phyloP scores from a whole-genome alignment of 2,888 invertebrate species.

The Amorpha juglandis region DNA sequence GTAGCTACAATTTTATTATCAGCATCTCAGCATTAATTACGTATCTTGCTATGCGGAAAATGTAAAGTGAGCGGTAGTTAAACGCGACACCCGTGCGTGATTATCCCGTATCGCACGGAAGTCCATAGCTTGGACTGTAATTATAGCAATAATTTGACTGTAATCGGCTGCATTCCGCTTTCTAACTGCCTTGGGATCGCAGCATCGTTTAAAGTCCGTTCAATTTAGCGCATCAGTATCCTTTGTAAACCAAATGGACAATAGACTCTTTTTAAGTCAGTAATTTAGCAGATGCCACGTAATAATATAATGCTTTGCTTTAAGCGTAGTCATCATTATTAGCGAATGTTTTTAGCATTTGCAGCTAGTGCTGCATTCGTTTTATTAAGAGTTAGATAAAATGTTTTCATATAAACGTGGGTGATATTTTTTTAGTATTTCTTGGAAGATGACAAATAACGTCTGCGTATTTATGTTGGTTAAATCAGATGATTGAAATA shows the following conservation, averaged over 20 bases:
- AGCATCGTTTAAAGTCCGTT: conserved; percentile 75
- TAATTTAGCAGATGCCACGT: conserved; percentile 54
- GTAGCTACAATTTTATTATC: neutral
- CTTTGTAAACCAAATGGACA: conserved; percentile 75
- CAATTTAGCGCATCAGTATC: conserved; percentile 77
- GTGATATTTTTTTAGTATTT: neutral
- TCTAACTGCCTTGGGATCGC: conserved; percentile 78
- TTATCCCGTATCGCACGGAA: conserved; percentile 65
- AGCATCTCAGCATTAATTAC: conserved; percentile 11
- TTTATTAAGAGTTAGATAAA: neutral
- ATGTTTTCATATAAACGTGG: neutral
- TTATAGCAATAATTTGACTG: conserved; percentile 81
- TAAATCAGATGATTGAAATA: too few species aligned
- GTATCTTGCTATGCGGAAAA: conserved; percentile 13
- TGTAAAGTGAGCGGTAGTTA: conserved; percentile 56
- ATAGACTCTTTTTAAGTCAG: conserved; percentile 62
- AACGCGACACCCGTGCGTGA: conserved; percentile 58
- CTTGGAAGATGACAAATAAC: neutral
- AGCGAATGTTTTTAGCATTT: conserved; percentile 5
- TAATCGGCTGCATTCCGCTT: conserved; percentile 78
- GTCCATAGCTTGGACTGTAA: conserved; percentile 63
- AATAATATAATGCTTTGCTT: conserved; percentile 35
- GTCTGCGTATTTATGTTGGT: neutral
- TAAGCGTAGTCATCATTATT: neutral
- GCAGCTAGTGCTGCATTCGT: neutral